Evolutionary conservation across 2,888 invertebrate genomes (phyloP), one percentile per base, ranked within the genome.

Genomic region (Synanthedon vespiformis): DNA sequence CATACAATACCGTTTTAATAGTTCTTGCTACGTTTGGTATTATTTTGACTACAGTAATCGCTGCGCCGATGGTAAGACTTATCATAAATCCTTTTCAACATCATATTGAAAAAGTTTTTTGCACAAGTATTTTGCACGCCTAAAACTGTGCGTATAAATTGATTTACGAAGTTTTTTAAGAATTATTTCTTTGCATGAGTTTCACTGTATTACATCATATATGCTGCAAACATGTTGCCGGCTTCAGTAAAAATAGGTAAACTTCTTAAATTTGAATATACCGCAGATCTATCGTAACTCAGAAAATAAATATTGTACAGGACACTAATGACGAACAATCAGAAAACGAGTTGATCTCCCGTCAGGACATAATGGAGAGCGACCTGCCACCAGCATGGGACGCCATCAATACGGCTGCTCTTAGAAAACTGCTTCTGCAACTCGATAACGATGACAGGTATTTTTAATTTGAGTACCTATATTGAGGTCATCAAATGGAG

Each of bases 371-470:
- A n/a, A 71, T 69, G 14, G 65, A 62, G 0, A 64, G 67, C 40
- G 76, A 77, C 27, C 53, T 74, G 55, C 57, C 73, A 2, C 67
- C 67, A 0, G 64, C 78, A 1, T 83, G 80, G 80, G 87, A 87
- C 58, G 68, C 77, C 41, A 65, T 86, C 58, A 78, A 84, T 60
- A 70, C 80, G 4, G 86, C 85, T 10, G 80, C 84, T 0, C 74
- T 87, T 2, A 75, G 80, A 57, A 86, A 86, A 55, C 68, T 88
- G 52, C 64, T 88, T 16, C 57, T 82, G 59, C 86, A 87, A 60
- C 73, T 87, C 0, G 85, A 85, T 51, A 68, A 74, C 50, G 83
- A 83, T 14, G 84, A 87, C 48, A 81, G 84, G 88, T 87, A 63
- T 34, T 34, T 34, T 10, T 2, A 8, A 34, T 10, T 34, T 34